phyloP scores from a whole-genome alignment of 2,113 vertebrate genomes.

The Emydura subglobosa region DNA sequence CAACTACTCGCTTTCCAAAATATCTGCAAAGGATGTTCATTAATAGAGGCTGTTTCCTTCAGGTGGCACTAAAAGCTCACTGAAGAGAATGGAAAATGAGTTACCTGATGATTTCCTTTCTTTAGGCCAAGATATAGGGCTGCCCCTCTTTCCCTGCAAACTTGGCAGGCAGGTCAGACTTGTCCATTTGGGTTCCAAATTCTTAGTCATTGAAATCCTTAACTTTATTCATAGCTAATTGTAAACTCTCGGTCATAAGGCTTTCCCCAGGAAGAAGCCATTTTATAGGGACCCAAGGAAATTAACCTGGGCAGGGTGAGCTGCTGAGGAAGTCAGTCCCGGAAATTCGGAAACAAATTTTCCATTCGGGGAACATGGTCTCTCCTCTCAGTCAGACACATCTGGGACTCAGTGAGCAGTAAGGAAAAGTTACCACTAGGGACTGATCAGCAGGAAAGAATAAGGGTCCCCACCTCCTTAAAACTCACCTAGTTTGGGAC shows the following conservation, averaged over 20 bases:
- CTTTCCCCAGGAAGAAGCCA: background rate
- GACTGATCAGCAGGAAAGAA: background rate
- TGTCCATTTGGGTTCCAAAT: rapidly evolving
- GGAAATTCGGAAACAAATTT: rapidly evolving
- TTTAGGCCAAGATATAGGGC: rapidly evolving
- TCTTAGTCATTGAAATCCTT: background rate
- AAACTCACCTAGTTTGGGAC: background rate
- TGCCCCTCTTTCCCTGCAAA: background rate
- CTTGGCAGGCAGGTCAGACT: background rate
- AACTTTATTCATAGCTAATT: background rate
- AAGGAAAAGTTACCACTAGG: background rate
- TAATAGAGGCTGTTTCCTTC: background rate
- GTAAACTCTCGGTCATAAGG: background rate
- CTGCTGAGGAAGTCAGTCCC: background rate
- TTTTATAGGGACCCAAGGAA: background rate
- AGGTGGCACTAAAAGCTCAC: background rate
- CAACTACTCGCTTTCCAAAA: rapidly evolving
- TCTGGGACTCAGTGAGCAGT: rapidly evolving
- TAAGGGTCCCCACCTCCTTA: background rate
- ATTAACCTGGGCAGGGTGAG: background rate
- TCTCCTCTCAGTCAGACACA: background rate
- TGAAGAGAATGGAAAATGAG: background rate
- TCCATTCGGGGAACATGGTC: background rate
- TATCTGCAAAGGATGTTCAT: rapidly evolving
- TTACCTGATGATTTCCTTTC: background rate